Evolutionary conservation across 2,888 invertebrate species (phyloP).

Genomic region (Bellardia pandia): DNA sequence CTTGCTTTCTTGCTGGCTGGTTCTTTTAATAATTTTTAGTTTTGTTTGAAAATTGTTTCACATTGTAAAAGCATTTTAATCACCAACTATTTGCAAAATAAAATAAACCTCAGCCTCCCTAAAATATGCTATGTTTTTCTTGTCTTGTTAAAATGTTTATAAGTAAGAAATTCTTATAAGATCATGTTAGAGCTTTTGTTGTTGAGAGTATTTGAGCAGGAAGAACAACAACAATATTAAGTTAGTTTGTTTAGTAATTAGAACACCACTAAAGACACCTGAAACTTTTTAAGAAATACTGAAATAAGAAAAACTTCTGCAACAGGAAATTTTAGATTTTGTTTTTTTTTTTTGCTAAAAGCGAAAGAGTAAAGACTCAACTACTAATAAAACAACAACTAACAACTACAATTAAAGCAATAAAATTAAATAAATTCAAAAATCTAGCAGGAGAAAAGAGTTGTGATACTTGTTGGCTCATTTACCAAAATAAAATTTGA

Average conservation of each 20-base stretch:
- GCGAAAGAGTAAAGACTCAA: conserved; percentile 12
- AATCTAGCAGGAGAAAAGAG: not conserved
- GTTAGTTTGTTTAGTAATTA: conserved; percentile 75
- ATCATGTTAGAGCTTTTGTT: conserved; percentile 17
- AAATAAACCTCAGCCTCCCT: conserved; percentile 60
- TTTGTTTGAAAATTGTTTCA: conserved; percentile 10
- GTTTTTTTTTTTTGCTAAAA: not conserved
- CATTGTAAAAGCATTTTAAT: conserved; percentile 69
- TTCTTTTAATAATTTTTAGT: not conserved
- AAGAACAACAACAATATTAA: conserved; percentile 54
- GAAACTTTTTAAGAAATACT: conserved; percentile 47
- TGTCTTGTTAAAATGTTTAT: not conserved
- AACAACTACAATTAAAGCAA: conserved; percentile 53
- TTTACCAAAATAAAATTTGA: not conserved
- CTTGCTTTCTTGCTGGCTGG: not conserved
- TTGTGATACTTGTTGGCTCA: not conserved
- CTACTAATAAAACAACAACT: conserved; percentile 51
- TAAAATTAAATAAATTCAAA: conserved; percentile 45
- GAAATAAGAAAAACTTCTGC: conserved; percentile 18
- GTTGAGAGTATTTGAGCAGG: conserved; percentile 13
- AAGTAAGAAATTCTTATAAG: conserved; percentile 37
- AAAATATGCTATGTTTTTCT: conserved; percentile 44
- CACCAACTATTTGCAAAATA: conserved; percentile 67
- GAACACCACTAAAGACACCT: conserved; percentile 75
- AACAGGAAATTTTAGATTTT: conserved; percentile 15